Evolutionary conservation across 2,113 vertebrate genomes (phyloP).

Genomic region (Channa maculata): DNA sequence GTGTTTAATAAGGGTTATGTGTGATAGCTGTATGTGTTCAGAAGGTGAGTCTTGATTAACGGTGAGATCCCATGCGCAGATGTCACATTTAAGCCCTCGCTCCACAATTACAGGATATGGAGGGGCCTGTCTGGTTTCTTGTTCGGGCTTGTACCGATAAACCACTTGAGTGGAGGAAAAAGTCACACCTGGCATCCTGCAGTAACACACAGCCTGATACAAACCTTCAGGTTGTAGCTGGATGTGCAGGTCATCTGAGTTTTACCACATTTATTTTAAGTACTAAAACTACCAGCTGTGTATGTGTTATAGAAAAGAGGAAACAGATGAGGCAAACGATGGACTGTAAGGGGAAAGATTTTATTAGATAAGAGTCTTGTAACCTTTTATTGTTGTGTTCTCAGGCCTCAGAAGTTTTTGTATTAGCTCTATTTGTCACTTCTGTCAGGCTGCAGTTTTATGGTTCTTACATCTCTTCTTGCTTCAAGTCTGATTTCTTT

Average conservation of each 20-base stretch:
- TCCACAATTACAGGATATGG: conserved; percentile 58
- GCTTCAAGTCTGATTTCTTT: conserved; percentile 19
- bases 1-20: conserved; percentile 47
- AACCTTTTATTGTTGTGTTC: conserved; percentile 23
- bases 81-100: conserved; percentile 24
- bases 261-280: conserved; percentile 43
- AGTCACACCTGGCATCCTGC: conserved; percentile 69
- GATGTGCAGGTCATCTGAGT: conserved; percentile 14
- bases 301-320: background rate
- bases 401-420: background rate
- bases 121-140: conserved; percentile 42
- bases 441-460: conserved; percentile 32
- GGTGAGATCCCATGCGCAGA: conserved; percentile 50
- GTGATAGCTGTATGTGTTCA: conserved; percentile 29
- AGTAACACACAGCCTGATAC: conserved; percentile 20
- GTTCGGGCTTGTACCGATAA: conserved; percentile 62
- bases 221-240: conserved; percentile 25
- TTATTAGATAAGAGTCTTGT: conserved; percentile 23
- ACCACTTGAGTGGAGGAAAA: conserved; percentile 53
- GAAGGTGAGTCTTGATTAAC: conserved; percentile 41
- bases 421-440: conserved; percentile 24
- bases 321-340: background rate
- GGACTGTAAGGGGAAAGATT: conserved; percentile 15
- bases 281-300: conserved; percentile 15
- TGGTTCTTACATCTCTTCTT: conserved; percentile 10